phyloP scores from a whole-genome alignment of 53 echinoderm and acorn worm species.

The Apostichopus leukothele region DNA sequence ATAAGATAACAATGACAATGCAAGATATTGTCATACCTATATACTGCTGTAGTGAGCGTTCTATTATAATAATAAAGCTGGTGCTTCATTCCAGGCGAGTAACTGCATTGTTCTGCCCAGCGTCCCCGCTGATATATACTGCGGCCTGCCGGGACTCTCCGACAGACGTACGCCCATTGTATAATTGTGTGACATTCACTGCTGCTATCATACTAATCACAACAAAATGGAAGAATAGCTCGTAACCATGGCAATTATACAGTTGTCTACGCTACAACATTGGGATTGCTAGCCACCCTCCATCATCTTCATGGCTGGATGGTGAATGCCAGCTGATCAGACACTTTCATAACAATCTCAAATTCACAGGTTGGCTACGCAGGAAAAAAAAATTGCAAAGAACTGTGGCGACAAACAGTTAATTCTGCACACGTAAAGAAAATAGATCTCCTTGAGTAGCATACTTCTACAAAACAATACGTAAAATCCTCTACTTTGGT shows the following conservation, averaged over 20 bases:
- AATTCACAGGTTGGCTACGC: too few relatives aligned
- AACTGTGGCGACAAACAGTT: too few relatives aligned
- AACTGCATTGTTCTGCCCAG: slow-evolving; percentile 11
- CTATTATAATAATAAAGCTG: background rate
- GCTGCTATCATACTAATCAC: slow-evolving; percentile 36
- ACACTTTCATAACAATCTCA: too few relatives aligned
- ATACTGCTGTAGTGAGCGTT: background rate
- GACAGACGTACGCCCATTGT: slow-evolving; percentile 43
- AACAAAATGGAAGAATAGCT: slow-evolving; percentile 27
- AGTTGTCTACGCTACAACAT: background rate
- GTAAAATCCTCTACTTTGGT: too few relatives aligned
- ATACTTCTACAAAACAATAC: too few relatives aligned
- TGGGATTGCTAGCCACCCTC: too few relatives aligned
- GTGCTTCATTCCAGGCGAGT: slow-evolving; percentile 35
- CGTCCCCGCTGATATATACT: slow-evolving; percentile 28
- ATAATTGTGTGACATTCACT: slow-evolving; percentile 33
- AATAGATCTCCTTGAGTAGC: too few relatives aligned
- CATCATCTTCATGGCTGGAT: too few relatives aligned
- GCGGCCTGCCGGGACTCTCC: slow-evolving; percentile 3
- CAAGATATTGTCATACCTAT: slow-evolving; percentile 1
- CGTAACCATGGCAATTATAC: slow-evolving; percentile 31
- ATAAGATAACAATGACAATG: slow-evolving; percentile 18
- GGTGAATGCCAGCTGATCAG: too few relatives aligned
- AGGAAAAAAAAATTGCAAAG: too few relatives aligned
- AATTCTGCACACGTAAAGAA: too few relatives aligned